These are phyloP conservation scores for Passer montanus DNA, from an alignment of 2,113 vertebrate species.

Conservation along the genomic window DNA sequence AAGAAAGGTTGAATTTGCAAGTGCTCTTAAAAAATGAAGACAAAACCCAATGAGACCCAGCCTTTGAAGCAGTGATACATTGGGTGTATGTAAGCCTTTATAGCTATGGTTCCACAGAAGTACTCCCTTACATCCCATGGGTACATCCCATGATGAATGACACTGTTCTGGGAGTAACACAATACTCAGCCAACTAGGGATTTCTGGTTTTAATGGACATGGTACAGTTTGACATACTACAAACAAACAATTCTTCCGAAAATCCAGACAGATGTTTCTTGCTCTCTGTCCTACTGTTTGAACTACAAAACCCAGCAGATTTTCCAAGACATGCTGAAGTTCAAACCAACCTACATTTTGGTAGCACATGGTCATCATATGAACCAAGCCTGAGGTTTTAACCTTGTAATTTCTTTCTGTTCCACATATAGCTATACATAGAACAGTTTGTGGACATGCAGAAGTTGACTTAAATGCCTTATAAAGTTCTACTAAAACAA, in stretches of 20 bases:
- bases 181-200: background rate
- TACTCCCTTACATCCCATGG: background rate
- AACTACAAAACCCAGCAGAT: background rate
- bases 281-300: background rate
- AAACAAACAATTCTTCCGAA: background rate
- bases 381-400: slow-evolving; percentile 5
- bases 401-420: background rate
- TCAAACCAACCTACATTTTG: slow-evolving; percentile 25
- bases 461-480: background rate
- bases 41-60: background rate
- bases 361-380: background rate
- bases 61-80: background rate
- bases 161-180: background rate
- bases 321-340: background rate
- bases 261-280: background rate
- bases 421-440: background rate
- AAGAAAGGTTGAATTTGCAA: background rate
- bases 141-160: background rate
- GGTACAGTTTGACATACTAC: background rate
- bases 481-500: background rate
- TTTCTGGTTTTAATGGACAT: background rate
- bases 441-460: background rate
- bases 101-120: background rate
- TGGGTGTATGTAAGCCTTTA: background rate
- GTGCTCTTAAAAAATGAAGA: background rate